A percentile compares a stretch with the other conserved stretches of the same genome.
Evolutionary conservation across 2,797 vertebrate species (phyloP).

Genomic region (Gobionotothen gibberifrons): DNA sequence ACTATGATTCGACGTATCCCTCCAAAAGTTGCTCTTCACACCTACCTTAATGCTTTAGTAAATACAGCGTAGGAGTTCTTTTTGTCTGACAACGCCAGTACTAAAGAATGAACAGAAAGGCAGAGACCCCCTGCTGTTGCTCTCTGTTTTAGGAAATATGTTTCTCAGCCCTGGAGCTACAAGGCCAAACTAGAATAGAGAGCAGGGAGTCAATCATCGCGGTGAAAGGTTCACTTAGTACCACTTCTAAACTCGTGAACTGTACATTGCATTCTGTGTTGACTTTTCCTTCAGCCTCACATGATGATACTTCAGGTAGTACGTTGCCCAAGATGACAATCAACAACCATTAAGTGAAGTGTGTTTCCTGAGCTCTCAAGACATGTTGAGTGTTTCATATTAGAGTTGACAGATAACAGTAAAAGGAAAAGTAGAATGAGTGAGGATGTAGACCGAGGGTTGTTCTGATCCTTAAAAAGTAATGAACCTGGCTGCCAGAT

Average conservation of each 20-base stretch:
- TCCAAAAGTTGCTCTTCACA: background rate
- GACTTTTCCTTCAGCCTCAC: background rate
- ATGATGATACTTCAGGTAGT: background rate
- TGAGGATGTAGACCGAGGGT: background rate
- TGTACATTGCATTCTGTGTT: background rate
- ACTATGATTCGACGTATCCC: background rate
- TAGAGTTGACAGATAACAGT: background rate
- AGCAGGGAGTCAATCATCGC: conserved; percentile 24
- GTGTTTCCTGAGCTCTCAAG: background rate
- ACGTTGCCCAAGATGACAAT: conserved; percentile 18
- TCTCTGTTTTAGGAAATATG: conserved; percentile 31
- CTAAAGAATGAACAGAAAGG: conserved; percentile 13
- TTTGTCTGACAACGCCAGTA: background rate
- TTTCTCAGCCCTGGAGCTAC: conserved; percentile 16
- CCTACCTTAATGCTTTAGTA: background rate
- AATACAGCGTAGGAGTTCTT: background rate
- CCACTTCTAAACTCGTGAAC: conserved; percentile 23
- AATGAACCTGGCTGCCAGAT: too few species aligned
- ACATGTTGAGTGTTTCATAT: background rate
- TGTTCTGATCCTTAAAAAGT: too few species aligned
- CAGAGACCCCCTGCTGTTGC: conserved; percentile 2
- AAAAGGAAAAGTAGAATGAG: background rate
- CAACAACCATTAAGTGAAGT: background rate
- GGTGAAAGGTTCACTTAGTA: conserved; percentile 47
- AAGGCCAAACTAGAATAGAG: conserved; percentile 21